Percentiles rank a stretch among this genome's conserved stretches.
These are phyloP conservation scores for Entomyzon cyanotis DNA, from an alignment of 2,113 vertebrate genomes.

Conservation along the genomic window DNA sequence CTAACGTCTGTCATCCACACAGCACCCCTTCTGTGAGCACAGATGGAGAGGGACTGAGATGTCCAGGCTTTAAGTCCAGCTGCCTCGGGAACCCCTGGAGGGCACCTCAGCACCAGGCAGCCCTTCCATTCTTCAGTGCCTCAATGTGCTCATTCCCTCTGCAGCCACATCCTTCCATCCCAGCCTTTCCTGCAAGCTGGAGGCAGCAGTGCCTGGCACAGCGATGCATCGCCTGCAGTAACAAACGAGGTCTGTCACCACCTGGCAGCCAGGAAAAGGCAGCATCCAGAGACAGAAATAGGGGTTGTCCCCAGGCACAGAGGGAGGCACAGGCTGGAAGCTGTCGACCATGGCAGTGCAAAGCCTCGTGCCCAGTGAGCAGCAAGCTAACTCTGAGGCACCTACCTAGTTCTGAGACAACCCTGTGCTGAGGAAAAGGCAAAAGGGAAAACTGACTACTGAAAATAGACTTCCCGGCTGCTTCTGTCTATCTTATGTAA, in stretches of 20 bases:
- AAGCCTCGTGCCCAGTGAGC: not conserved
- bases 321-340: not conserved
- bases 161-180: not conserved
- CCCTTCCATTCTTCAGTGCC: not conserved
- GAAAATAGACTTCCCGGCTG: not conserved
- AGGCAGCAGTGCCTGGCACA: not conserved
- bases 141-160: not conserved
- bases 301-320: not conserved
- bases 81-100: not conserved
- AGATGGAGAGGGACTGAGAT: not conserved
- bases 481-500: not conserved
- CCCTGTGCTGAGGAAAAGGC: not conserved
- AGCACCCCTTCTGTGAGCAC: not conserved
- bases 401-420: not conserved
- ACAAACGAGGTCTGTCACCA: not conserved
- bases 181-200: not conserved
- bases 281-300: not conserved
- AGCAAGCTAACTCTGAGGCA: not conserved
- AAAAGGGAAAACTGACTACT: not conserved
- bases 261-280: not conserved
- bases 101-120: not conserved
- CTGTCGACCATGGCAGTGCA: rapidly evolving
- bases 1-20: not conserved
- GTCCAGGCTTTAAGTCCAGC: not conserved
- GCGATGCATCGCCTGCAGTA: rapidly evolving